Evolutionary conservation across 2,888 invertebrate genomes (phyloP), one percentile per base, ranked within the genome.

Genomic region (Drosophila aldrichi): DNA sequence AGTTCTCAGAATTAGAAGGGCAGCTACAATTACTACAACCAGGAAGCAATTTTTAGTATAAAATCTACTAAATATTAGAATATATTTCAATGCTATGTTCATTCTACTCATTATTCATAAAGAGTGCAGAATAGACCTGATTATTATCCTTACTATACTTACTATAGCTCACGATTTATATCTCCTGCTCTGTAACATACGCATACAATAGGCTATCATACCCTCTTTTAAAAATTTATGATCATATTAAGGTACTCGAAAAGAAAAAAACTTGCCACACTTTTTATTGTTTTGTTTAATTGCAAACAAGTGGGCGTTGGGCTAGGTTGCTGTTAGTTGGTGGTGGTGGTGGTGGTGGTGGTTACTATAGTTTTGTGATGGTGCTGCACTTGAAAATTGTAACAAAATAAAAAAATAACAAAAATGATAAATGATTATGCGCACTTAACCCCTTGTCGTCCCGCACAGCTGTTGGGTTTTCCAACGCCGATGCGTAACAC

Each of bases 381-480:
- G 43, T 62, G 73, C 48, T 58, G 62, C 85, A 89, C 88, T 89
- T 86, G 83, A 89, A 89, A 89, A 86, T 76, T 82, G 74, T 79
- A 80, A 72, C 82, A 87, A 69, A 55, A 36, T 40, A 44, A n/a
- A n/a, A n/a, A n/a, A n/a, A n/a, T n/a, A n/a, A n/a, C n/a, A n/a
- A 79, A 84, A 87, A 88, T 89, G 90, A 87, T 87, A 87, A 87
- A 87, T 89, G 88, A 88, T 81, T 82, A 67, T 74, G 74, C 64
- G 55, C 59, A 52, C 44, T 79, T 81, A 88, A 89, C 90, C 90
- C 90, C 90, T 89, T 82, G 70, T 74, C 61, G 61, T 59, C 54
- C 67, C 58, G 79, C 83, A 71, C 86, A 87, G 86, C 88, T 87
- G 86, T 87, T 87, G 83, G 59, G 56, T 88, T 86, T 87, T 74